Base-by-base conservation (phyloP, 37 sponge, comb jelly and placozoan species). In the Halichondria panicea region DNA sequence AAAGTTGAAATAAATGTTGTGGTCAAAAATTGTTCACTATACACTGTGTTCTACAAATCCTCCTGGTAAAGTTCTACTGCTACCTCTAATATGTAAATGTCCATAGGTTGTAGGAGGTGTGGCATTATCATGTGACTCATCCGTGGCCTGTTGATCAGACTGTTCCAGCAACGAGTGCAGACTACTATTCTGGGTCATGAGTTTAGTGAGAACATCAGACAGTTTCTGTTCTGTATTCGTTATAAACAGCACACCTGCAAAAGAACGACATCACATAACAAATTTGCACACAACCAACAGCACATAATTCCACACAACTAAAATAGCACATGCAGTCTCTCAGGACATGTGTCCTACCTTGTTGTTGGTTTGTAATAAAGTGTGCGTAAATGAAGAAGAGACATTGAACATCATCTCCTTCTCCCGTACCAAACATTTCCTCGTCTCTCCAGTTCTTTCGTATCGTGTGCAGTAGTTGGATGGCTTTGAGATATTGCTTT, bases 391-490 rank as follows among this genome's bases (percentile, higher is more conserved):
- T 60, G 65, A 62, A 91, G 68, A 91, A 77, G 42, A 91, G 44
- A n/a, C 78, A 84, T 56, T 82, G 80, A 35, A 83, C 45, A 44
- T 91, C 88, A 58, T 91, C 88, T 22, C 78, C 88, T 7, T 81
- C 84, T 24, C 25, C 32, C 3, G 50, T 39, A 9, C 92, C 92
- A 54, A 91, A 72, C 53, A 78, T 63, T 25, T 66, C 80, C 63
- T 77, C 76, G 21, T 55, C 59, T 43, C 67, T 79, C 74, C 79
- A 83, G 43, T 75, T 68, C 32, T 73, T 79, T 59, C 90, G 70
- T 42, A 89, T 54, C 24, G 69, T 45, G 40, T 71, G 87, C 42
- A 91, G 84, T 58, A 80, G 66, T 43, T 78, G 68, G 6, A 91
- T 76, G 8, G 80, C 76, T 24, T 41, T 58, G 2, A 58, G 30